Base-by-base conservation (phyloP, 1,140 invertebrate genomes). In the Drosophila melanica region DNA sequence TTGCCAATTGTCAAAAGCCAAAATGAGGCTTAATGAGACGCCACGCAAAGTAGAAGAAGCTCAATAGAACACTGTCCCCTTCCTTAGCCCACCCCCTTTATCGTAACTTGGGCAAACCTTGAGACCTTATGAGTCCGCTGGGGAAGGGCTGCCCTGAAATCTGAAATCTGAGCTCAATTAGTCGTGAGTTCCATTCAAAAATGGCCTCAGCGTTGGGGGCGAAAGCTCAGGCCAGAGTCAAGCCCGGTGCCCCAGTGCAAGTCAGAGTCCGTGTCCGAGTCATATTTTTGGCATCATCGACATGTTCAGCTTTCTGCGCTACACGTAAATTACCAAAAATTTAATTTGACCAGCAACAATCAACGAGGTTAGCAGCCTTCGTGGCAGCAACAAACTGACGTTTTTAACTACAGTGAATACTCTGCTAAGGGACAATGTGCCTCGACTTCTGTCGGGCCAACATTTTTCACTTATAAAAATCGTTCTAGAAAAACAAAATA, bases 91-190 rank as follows among this genome's bases (percentile, higher is more conserved):
- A 45, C 9, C 41, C 55, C 1, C 7, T 23, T 6, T 12, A 1
- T 9, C 50, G 9, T n/a, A 37, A 42, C n/a, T 3, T 14, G 10
- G 5, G 12, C 6, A 14, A 20, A 33, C 37, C 23, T 2, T 1
- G 12, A 41, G n/a, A 14, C 12, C 39, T 41, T n/a, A 53, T 4
- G 9, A 44, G 39, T 5, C 14, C 8, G 16, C 11, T 30, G 41
- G 27, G 41, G 8, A 14, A 42, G 39, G 12, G 51, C 14, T 45
- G 53, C 42, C 33, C 59, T 70, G 81, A 65, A 89, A 87, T 69
- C 59, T 70, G 81, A 65, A 89, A 87, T 69, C 75, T 55, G 82
- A 87, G 65, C 82, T 87, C 82, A 87, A 87, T 87, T 87, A 87
- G 84, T 76, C 58, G 20, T 23, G 53, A 62, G 35, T 33, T 59